These are phyloP conservation scores for Drosophila pruinosa DNA, from an alignment of 1,140 invertebrate species.

Conservation along the genomic window DNA sequence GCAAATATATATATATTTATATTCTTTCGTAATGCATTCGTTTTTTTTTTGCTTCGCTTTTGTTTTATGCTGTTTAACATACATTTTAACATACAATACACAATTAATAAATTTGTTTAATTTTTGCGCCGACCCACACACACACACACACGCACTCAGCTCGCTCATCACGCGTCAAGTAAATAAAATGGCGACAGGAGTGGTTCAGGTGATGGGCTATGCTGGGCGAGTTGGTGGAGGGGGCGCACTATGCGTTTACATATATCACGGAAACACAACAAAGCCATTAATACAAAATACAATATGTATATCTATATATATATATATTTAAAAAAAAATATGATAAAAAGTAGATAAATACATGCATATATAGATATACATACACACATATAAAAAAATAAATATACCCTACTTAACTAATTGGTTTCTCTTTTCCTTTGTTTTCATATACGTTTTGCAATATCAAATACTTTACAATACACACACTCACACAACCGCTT, in stretches of 20 bases:
- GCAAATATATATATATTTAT: constrained; percentile 13
- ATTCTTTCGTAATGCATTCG: constrained; percentile 21
- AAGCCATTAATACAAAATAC: constrained; percentile 78
- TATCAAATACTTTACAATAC: constrained; percentile 53
- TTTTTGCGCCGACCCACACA: constrained; percentile 16
- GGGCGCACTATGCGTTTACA: constrained; percentile 66
- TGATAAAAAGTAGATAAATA: background rate
- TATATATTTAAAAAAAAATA: constrained; percentile 5
- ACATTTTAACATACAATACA: constrained; percentile 41
- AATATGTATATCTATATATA: constrained; percentile 44
- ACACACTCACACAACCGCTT: constrained; percentile 10
- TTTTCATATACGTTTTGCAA: constrained; percentile 11
- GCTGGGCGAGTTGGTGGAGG: background rate
- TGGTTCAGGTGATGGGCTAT: background rate
- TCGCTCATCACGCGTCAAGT: background rate
- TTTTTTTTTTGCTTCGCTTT: constrained; percentile 11
- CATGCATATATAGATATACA: constrained; percentile 12
- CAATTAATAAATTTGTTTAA: constrained; percentile 43
- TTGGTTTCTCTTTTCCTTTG: constrained; percentile 13
- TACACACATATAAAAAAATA: constrained; percentile 59
- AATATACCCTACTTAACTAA: constrained; percentile 74
- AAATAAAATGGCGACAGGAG: background rate
- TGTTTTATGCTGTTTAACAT: background rate
- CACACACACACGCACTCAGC: constrained; percentile 26
- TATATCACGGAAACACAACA: constrained; percentile 79